Conservation (phyloP, 2,888 invertebrate species). For the Drosophila anomalipes region DNA sequence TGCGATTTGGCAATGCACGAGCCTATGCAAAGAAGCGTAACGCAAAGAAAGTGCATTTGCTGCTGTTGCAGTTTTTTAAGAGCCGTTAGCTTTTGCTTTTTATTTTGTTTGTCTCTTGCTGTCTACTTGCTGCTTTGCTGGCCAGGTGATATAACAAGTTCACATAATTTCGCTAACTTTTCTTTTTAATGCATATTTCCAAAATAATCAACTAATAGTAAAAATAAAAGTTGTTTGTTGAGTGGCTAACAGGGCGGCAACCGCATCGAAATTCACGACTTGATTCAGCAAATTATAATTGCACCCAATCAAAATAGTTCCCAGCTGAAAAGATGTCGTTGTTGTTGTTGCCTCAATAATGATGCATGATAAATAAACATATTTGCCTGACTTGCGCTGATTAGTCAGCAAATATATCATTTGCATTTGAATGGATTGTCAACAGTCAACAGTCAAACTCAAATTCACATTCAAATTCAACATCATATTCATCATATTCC, state of each 20-base stretch:
- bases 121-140: slow-evolving; percentile 15
- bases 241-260: slow-evolving; percentile 56
- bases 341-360: slow-evolving; percentile 51
- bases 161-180: slow-evolving; percentile 70
- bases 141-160: slow-evolving; percentile 74
- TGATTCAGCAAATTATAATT: slow-evolving; percentile 56
- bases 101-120: slow-evolving; percentile 23
- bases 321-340: slow-evolving; percentile 28
- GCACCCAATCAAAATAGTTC: slow-evolving; percentile 57
- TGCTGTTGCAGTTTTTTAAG: slow-evolving; percentile 45
- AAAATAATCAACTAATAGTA: slow-evolving; percentile 24
- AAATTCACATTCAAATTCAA: slow-evolving; percentile 21
- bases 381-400: slow-evolving; percentile 29
- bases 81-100: slow-evolving; percentile 44
- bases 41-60: slow-evolving; percentile 74
- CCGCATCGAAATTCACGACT: slow-evolving; percentile 54
- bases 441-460: slow-evolving; percentile 29
- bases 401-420: slow-evolving; percentile 52
- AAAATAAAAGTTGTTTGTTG: slow-evolving; percentile 52
- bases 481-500: slow-evolving; percentile 14
- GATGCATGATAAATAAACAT: slow-evolving; percentile 69
- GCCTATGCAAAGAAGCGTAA: slow-evolving; percentile 78
- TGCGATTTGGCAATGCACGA: slow-evolving; percentile 69
- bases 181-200: slow-evolving; percentile 57
- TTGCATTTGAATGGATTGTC: slow-evolving; percentile 43